phyloP scores from a whole-genome alignment of 2,113 vertebrate genomes.

The Coptodon bakossiorum region DNA sequence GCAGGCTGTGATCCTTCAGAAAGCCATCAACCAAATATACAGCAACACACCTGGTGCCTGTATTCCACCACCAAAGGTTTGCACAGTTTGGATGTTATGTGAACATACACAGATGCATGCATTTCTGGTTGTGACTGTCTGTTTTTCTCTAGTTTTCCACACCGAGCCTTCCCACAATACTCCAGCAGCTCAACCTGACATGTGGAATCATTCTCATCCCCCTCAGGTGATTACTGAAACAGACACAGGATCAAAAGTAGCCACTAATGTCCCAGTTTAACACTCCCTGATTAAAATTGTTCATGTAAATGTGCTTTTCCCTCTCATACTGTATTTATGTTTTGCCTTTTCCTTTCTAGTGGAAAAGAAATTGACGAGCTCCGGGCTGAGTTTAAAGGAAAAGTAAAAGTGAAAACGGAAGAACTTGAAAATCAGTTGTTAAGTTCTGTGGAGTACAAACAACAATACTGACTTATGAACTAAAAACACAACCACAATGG shows the following conservation, averaged over 20 bases:
- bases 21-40: conserved; percentile 89
- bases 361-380: conserved; percentile 84
- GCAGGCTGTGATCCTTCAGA: conserved; percentile 87
- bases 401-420: conserved; percentile 72
- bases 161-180: conserved; percentile 80
- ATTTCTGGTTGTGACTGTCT: not conserved
- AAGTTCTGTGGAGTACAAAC: not conserved
- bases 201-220: conserved; percentile 89
- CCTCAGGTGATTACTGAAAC: conserved; percentile 74
- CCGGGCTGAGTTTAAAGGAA: conserved; percentile 65
- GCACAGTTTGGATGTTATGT: not conserved
- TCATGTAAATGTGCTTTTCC: not conserved
- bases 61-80: conserved; percentile 81
- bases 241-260: not conserved
- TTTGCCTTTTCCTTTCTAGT: conserved; percentile 53
- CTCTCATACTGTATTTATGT: not conserved
- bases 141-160: conserved; percentile 75
- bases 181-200: conserved; percentile 90
- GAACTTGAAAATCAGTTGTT: conserved; percentile 60
- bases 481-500: not conserved
- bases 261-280: not conserved
- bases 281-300: not conserved
- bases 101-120: not conserved
- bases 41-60: conserved; percentile 78
- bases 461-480: not conserved